Evolutionary conservation across 2,797 vertebrate species (phyloP).

Genomic region (Australoheros facetus): DNA sequence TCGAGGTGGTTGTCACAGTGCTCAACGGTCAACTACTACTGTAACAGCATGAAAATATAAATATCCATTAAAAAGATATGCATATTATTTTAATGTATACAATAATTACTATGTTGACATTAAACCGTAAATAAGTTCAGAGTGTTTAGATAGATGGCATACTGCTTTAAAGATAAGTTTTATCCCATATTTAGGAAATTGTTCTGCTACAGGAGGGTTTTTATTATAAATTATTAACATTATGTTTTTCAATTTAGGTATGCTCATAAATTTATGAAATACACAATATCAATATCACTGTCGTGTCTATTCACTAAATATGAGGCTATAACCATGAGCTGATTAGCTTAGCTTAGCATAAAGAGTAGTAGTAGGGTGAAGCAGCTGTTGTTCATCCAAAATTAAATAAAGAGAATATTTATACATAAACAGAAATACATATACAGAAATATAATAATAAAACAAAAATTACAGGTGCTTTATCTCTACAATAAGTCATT

Average conservation of each 20-base stretch:
- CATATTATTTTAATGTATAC: not conserved
- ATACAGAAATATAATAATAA: too few relatives aligned
- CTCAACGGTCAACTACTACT: slow-evolving; percentile 47
- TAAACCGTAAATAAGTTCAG: not conserved
- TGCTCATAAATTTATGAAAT: not conserved
- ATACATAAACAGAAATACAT: too few relatives aligned
- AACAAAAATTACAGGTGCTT: not conserved
- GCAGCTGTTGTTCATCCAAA: not conserved
- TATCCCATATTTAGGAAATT: not conserved
- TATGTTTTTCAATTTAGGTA: not conserved
- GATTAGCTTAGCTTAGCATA: slow-evolving; percentile 4
- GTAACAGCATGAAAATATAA: slow-evolving; percentile 19
- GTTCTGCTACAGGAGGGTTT: too few relatives aligned
- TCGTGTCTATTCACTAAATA: slow-evolving; percentile 5
- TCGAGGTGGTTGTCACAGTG: slow-evolving; percentile 90
- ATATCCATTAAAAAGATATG: not conserved
- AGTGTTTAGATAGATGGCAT: not conserved
- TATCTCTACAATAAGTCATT: not conserved
- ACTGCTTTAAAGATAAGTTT: not conserved
- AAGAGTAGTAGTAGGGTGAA: not conserved
- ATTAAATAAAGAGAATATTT: not conserved
- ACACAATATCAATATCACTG: not conserved
- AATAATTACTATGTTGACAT: not conserved
- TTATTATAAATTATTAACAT: not conserved
- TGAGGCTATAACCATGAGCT: not conserved